Evolutionary conservation across 2,888 invertebrate species (phyloP), one percentile per base, ranked within the genome.

Genomic region (Rotaria sp.): DNA sequence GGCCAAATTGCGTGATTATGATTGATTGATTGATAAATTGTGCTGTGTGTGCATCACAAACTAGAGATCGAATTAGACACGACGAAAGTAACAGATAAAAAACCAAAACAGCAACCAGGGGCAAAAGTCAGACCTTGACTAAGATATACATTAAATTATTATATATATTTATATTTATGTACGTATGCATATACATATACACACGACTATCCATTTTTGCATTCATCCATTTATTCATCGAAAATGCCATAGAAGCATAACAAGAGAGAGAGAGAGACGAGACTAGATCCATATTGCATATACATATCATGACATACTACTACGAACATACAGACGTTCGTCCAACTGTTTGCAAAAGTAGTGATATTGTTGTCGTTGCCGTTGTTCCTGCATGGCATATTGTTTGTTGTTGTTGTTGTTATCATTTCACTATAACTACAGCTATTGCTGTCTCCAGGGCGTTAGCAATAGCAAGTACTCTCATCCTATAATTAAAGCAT

Each of bases 1-100:
- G 35, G 35, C 67, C 21, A 15, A 67, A 35, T 67, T 67, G 67
- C 35, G 30, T 67, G 67, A 67, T 67, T 67, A 67, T 67, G 67
- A 67, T 67, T 67, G 67, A 67, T 67, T 67, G 67, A 67, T 67
- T 67, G 67, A 67, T 67, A 67, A 30, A 35, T 67, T 35, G 67
- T 67, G 67, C 21, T 67, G 18, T 67, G 67, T 35, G 26, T 67
- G 15, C 35, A 67, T 38, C 13, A 35, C 5, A 18, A 30, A 35
- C 30, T 67, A 35, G 15, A 7, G 67, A 67, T 67, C 67, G 35
- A 67, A 67, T 67, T 67, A 67, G 13, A 35, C 13, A 67, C 1
- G 35, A 67, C 67, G 2, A 67, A 67, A 21, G 21, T 5, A 38
- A 35, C 4, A 15, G 15, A 67, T 35, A 67, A 35, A 21, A 67